Percentiles rank a stretch among this genome's conserved stretches.
These are phyloP conservation scores for Operophtera brumata DNA, from an alignment of 2,888 invertebrate genomes.

Conservation along the genomic window DNA sequence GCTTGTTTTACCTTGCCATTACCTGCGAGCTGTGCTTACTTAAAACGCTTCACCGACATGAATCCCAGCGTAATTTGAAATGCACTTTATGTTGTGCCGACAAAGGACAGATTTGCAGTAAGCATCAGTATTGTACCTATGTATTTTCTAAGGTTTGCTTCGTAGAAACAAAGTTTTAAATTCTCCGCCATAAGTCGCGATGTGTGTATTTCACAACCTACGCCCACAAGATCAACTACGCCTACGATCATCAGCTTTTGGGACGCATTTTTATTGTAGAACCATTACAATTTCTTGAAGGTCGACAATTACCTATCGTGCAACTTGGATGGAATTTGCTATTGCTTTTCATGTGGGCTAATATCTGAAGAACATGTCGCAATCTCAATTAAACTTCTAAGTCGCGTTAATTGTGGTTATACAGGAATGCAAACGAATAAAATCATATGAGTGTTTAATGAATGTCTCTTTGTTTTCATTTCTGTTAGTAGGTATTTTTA, in stretches of 20 bases:
- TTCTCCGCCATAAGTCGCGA: constrained; percentile 44
- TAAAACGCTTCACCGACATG: constrained; percentile 44
- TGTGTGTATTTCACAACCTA: constrained; percentile 59
- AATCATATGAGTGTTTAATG: not conserved
- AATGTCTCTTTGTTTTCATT: not conserved
- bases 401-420: not conserved
- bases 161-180: constrained; percentile 45
- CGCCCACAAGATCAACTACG: constrained; percentile 55
- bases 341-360: constrained; percentile 7
- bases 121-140: constrained; percentile 11
- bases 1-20: constrained; percentile 48
- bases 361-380: not conserved
- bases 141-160: constrained; percentile 39
- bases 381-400: not conserved
- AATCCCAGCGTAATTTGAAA: constrained; percentile 29
- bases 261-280: constrained; percentile 44
- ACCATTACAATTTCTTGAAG: constrained; percentile 32
- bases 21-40: constrained; percentile 53
- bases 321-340: constrained; percentile 10
- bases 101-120: constrained; percentile 31
- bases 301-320: constrained; percentile 14
- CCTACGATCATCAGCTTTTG: constrained; percentile 50
- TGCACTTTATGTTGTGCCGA: constrained; percentile 34
- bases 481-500: not conserved
- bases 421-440: not conserved